Conservation (phyloP, 2,888 invertebrate species). For the Lasioglossum figueresi region DNA sequence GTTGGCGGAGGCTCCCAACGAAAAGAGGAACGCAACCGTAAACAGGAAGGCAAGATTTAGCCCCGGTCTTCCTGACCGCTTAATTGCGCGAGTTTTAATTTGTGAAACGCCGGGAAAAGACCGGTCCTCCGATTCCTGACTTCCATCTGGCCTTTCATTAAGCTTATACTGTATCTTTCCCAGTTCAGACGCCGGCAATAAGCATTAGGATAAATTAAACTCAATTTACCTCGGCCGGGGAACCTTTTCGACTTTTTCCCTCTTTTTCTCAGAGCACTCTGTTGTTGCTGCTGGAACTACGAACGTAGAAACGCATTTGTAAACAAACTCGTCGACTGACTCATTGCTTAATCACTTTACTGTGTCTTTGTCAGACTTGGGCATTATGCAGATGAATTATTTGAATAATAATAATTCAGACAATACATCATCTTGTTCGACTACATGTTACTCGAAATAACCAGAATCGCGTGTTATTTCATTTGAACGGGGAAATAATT, state of each 20-base stretch:
- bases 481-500: neutral
- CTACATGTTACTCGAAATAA: neutral
- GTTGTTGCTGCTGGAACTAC: neutral
- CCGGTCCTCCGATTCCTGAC: constrained; percentile 57
- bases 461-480: neutral
- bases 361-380: neutral
- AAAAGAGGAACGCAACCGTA: constrained; percentile 73
- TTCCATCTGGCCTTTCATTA: constrained; percentile 61
- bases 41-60: constrained; percentile 71
- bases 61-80: constrained; percentile 68
- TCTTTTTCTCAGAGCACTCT: neutral
- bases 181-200: constrained; percentile 41
- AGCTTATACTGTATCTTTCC: constrained; percentile 55
- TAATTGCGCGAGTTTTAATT: constrained; percentile 81
- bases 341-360: neutral
- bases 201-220: constrained; percentile 58
- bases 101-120: constrained; percentile 66
- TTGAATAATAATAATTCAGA: neutral
- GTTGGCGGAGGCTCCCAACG: constrained; percentile 18
- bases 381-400: too few relatives aligned
- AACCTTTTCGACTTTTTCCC: neutral
- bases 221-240: constrained; percentile 33
- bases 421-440: neutral
- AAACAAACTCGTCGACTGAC: neutral
- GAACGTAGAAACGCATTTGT: neutral